Conservation (phyloP, 2,113 vertebrate genomes). For the Vulpes vulpes region DNA sequence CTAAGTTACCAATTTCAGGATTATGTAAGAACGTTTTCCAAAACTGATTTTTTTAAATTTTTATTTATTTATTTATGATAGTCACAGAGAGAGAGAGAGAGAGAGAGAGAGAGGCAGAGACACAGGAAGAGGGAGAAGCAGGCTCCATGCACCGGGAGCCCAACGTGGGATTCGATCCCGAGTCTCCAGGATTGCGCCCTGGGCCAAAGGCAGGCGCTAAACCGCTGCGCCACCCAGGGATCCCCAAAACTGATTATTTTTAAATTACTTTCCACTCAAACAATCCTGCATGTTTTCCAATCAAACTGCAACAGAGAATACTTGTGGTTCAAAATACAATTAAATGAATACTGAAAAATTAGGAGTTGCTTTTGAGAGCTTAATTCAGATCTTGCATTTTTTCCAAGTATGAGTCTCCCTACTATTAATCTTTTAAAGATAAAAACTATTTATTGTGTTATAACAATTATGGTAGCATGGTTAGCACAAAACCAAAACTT, state of each 20-base stretch:
- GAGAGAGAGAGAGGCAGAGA: too few species aligned
- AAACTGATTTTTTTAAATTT: background rate
- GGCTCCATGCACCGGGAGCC: too few species aligned
- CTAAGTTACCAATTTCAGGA: background rate
- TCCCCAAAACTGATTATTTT: background rate
- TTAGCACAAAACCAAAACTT: constrained; percentile 39
- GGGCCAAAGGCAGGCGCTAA: too few species aligned
- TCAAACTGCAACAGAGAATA: background rate
- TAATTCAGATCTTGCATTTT: background rate
- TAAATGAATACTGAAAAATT: constrained; percentile 35
- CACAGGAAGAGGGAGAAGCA: too few species aligned
- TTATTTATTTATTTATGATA: too few species aligned
- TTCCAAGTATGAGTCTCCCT: background rate
- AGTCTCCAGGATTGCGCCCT: too few species aligned
- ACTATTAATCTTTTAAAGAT: background rate
- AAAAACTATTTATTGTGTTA: background rate
- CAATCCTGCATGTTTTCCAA: background rate
- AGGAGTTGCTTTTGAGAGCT: background rate
- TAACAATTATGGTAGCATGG: background rate
- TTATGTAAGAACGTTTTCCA: background rate
- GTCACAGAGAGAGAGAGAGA: too few species aligned
- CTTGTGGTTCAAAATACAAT: background rate
- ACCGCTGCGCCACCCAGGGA: too few species aligned
- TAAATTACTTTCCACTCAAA: constrained; percentile 32
- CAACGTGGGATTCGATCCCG: too few species aligned